Evolutionary conservation across 64 coral and sea anemone genomes (phyloP), one percentile per base, ranked within the genome.

Genomic region (Platygyra sinensis): DNA sequence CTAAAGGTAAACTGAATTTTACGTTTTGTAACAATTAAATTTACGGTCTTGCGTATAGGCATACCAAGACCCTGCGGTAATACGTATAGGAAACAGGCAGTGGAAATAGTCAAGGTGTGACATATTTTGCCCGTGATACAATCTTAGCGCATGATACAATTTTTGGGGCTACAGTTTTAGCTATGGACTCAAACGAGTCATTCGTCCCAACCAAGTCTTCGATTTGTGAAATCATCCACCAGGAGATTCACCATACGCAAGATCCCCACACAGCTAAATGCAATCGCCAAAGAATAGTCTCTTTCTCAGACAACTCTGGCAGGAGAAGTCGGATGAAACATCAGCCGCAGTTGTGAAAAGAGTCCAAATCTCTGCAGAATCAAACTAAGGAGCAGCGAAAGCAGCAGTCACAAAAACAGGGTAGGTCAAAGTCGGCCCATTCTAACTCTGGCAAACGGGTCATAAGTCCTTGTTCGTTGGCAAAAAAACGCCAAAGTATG

Each of bases 401-500:
- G 12, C 11, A 0, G 2, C 30, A 17, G 15, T 36, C 33, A 36
- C 33, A 36, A 36, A 36, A 36, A 36, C 18, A 49, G 32, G 74
- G 38, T 22, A 42, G 2, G 50, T 76, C 38, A 4, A 76, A 76
- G 38, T 76, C 74, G 31, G 30, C 72, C 72, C 3, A 30, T 5
- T 17, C 16, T 50, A 36, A 72, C 27, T 75, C 73, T 12, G 32
- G 33, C 36, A 50, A 75, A 75, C 73, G 60, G 18, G 74, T 77
- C 46, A 52, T 63, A 28, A 14, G 74, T 75, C 60, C 22, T 22
- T 30, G 75, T 51, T 62, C 63, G 18, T 30, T 42, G 86, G 30
- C 89, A 57, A 76, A 90, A 90, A 90, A 90, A 90, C 52, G 79
- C 1, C 80, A 67, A 75, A 31, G 78, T 65, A 57, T 30, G 83